Evolutionary conservation across 1,140 invertebrate species (phyloP), one percentile per base, ranked within the genome.

Genomic region (Drosophila yakuba): DNA sequence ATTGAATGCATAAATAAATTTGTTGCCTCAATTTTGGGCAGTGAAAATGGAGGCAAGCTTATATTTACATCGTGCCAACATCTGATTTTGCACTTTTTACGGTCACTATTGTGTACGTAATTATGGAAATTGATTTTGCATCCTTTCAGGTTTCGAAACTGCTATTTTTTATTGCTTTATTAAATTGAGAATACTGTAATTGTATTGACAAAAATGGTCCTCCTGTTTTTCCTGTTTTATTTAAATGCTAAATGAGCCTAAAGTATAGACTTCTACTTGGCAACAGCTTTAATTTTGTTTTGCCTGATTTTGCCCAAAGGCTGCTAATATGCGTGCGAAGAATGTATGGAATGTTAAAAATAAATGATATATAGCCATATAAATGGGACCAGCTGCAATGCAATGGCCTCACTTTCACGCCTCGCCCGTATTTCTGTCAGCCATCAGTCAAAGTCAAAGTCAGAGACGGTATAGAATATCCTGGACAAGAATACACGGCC

Each of bases 1-100:
- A 68, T 68, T 68, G 64, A 68, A 66, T 52, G 32, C 60, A 66
- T 68, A 66, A 56, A 56, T 41, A 56, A 25, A 56, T 56, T 55
- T 39, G 20, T 56, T 52, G 32, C 32, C 36, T 41, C 38, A 35
- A 39, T 50, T 61, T 61, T 12, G 36, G 36, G 17, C 17, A 6
- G 36, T 35, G 38, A 32, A 59, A 62, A 59, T 59, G 52, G 59
- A 20, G 15, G 25, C 35, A 15, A 32, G 32, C 12, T 15, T 14
- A 6, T 64, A 17, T 67, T 63, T 43, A 35, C 25, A 63, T 20
- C 20, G 47, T 36, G 59, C 11, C 55, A 44, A 45, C 61, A 38
- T 20, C 61, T 52, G 60, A 43, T 41, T 63, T 66, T 66, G 20
- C 17, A 39, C 43, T 39, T 61, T 61, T 48, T 39, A 15, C 6